A percentile compares a stretch with the other conserved stretches of the same genome.
Evolutionary conservation across 2,113 vertebrate genomes (phyloP).

Genomic region (Micronycteris hirsuta): DNA sequence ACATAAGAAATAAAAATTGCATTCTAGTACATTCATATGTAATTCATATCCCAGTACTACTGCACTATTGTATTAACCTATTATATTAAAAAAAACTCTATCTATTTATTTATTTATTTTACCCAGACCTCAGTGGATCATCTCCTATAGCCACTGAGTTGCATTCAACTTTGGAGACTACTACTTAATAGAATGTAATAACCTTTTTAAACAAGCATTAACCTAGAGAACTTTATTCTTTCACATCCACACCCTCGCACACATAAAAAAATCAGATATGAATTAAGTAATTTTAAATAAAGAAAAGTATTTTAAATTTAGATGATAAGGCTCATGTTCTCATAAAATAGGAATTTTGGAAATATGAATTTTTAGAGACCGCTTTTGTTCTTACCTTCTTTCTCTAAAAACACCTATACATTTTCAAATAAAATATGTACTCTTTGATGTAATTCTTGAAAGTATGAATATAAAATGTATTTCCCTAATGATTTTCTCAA

Average conservation of each 20-base stretch:
- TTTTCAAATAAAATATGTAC: slow-evolving; percentile 10
- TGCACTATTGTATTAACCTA: background rate
- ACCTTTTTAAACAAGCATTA: background rate
- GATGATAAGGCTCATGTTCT: background rate
- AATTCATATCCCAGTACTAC: background rate
- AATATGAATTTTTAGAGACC: background rate
- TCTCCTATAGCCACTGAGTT: background rate
- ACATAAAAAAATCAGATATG: background rate
- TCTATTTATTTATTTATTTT: background rate
- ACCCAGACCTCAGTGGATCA: background rate
- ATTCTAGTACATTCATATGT: background rate
- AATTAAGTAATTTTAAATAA: slow-evolving; percentile 10
- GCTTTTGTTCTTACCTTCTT: background rate
- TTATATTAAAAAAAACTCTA: background rate
- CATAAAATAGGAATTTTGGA: background rate
- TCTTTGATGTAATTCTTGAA: slow-evolving; percentile 29
- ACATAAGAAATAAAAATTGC: background rate
- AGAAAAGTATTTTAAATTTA: background rate
- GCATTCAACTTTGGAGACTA: background rate
- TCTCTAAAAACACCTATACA: background rate
- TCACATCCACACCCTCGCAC: background rate
- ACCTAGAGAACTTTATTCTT: background rate
- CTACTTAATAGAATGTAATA: background rate
- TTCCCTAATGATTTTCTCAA: slow-evolving; percentile 45
- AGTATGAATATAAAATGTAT: slow-evolving; percentile 28